Conservation (phyloP, 2,888 invertebrate genomes). For the Tetragonula carbonaria region DNA sequence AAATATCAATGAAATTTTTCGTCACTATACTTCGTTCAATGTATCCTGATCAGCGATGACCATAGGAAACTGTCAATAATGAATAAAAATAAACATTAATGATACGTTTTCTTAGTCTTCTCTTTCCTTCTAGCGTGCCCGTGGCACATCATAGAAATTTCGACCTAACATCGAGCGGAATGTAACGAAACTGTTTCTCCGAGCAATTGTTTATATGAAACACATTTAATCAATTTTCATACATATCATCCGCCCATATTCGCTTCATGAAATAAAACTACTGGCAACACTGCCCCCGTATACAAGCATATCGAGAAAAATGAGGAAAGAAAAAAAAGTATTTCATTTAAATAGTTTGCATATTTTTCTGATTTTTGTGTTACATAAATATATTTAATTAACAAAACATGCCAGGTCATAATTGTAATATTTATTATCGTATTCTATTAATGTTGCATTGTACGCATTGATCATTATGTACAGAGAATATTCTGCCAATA, state of each 20-base stretch:
- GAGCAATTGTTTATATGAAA: background rate
- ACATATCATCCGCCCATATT: slow-evolving; percentile 52
- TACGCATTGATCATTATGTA: slow-evolving; percentile 76
- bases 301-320: slow-evolving; percentile 54
- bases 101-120: slow-evolving; percentile 27
- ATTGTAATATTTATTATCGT: slow-evolving; percentile 72
- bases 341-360: slow-evolving; percentile 6
- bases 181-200: slow-evolving; percentile 36
- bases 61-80: slow-evolving; percentile 48
- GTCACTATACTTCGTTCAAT: slow-evolving; percentile 30
- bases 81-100: slow-evolving; percentile 49
- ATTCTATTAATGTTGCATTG: slow-evolving; percentile 68
- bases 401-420: slow-evolving; percentile 52
- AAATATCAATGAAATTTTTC: background rate
- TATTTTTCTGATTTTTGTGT: slow-evolving; percentile 5
- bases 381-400: slow-evolving; percentile 23
- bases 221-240: slow-evolving; percentile 20
- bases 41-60: slow-evolving; percentile 34
- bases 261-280: slow-evolving; percentile 23
- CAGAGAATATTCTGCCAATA: slow-evolving; percentile 80
- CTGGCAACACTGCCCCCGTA: slow-evolving; percentile 51
- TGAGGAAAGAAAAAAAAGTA: slow-evolving; percentile 10
- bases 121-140: slow-evolving; percentile 16
- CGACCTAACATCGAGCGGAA: slow-evolving; percentile 31
- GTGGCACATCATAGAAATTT: background rate